These are phyloP conservation scores for Catharus fuscescens DNA, from an alignment of 2,113 vertebrate species.

Conservation along the genomic window DNA sequence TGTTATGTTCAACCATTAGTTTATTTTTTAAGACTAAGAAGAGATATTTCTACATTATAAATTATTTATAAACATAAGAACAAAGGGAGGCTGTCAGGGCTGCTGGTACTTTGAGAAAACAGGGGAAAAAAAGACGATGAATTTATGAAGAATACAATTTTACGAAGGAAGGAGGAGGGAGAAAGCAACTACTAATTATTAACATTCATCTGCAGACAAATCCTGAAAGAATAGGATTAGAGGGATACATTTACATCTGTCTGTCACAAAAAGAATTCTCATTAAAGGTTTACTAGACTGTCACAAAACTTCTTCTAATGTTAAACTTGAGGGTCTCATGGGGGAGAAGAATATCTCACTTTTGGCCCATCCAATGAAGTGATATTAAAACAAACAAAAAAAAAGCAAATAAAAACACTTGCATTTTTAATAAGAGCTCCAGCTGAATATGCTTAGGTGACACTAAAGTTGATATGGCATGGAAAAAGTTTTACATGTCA, in stretches of 20 bases:
- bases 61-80: conserved; percentile 85
- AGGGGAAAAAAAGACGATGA: conserved; percentile 44
- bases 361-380: neutral
- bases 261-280: conserved; percentile 76
- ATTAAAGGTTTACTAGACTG: conserved; percentile 77
- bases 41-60: conserved; percentile 81
- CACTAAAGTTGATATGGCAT: neutral
- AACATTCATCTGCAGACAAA: conserved; percentile 78
- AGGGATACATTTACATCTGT: conserved; percentile 81
- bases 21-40: conserved; percentile 84
- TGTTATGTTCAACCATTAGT: conserved; percentile 80
- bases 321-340: conserved; percentile 45
- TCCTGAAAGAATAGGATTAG: conserved; percentile 76
- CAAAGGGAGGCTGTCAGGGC: conserved; percentile 78
- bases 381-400: neutral
- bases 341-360: neutral
- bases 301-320: conserved; percentile 75
- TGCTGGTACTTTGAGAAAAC: conserved; percentile 78
- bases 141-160: conserved; percentile 79
- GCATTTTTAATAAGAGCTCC: conserved; percentile 3
- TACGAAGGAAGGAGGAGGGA: conserved; percentile 57
- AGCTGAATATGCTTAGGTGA: conserved; percentile 27
- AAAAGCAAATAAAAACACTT: neutral
- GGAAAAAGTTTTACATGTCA: conserved; percentile 36
- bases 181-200: conserved; percentile 77